Conservation (phyloP, 2,888 invertebrate genomes). For the Synergus itoensis region DNA sequence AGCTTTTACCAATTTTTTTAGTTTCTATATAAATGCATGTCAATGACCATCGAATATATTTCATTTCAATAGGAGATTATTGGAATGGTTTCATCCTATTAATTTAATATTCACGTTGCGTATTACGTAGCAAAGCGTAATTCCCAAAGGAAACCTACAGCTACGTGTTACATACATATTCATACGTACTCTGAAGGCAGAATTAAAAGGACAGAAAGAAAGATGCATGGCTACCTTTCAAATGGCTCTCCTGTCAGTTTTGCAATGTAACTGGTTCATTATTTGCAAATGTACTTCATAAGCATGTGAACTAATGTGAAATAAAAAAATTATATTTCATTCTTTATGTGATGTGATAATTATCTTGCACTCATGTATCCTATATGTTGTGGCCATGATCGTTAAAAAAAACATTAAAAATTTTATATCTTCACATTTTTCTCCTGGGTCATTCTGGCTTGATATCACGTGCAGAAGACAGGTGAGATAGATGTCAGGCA, state of each 20-base stretch:
- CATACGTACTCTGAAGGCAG: constrained; percentile 41
- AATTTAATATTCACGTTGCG: constrained; percentile 51
- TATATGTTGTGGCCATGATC: background rate
- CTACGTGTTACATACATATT: constrained; percentile 53
- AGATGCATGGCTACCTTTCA: background rate
- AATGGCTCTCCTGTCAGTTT: background rate
- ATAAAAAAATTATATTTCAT: background rate
- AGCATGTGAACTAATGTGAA: background rate
- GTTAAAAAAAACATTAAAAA: background rate
- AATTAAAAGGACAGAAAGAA: background rate
- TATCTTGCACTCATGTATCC: background rate
- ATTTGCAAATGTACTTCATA: background rate
- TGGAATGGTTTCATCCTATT: background rate
- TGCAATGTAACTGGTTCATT: background rate
- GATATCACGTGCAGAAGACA: background rate
- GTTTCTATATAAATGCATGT: background rate
- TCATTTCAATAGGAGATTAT: constrained; percentile 10
- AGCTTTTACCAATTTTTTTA: background rate
- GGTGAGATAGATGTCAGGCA: background rate
- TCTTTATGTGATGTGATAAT: background rate
- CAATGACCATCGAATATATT: background rate
- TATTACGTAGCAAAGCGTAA: constrained; percentile 52
- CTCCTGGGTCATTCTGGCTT: background rate
- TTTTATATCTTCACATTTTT: background rate
- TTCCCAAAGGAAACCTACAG: constrained; percentile 45